Conservation (phyloP, 2,113 vertebrate species). For the Azemiops feae region DNA sequence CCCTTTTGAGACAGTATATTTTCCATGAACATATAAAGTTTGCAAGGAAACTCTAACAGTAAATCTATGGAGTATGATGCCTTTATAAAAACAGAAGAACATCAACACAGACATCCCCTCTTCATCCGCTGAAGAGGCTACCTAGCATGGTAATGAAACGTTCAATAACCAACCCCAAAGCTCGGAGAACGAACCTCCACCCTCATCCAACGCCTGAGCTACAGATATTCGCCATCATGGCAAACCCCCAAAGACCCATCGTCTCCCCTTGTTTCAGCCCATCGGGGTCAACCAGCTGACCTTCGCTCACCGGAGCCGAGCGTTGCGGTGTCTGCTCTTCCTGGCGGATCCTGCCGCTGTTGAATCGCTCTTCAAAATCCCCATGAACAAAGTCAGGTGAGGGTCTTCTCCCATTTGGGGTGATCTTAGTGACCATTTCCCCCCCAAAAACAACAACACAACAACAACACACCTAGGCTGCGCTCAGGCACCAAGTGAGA, state of each 20-base stretch:
- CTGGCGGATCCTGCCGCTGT: conserved; percentile 79
- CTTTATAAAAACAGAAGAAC: too few species aligned
- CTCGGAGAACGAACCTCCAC: too few species aligned
- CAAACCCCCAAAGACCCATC: neutral
- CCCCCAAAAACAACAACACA: neutral
- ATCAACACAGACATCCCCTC: too few species aligned
- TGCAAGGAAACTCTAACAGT: neutral
- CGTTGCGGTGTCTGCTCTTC: conserved; percentile 86
- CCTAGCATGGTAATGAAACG: too few species aligned
- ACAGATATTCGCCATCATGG: too few species aligned
- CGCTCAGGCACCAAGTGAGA: neutral
- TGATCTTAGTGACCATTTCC: neutral
- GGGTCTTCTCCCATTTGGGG: conserved; percentile 24
- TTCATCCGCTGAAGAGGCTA: too few species aligned
- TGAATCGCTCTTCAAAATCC: conserved; percentile 82
- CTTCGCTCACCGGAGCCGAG: conserved; percentile 83
- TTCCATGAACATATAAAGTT: neutral
- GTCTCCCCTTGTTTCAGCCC: conserved; percentile 65
- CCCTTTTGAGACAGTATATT: neutral
- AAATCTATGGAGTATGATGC: neutral
- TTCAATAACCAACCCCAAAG: too few species aligned
- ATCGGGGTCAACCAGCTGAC: conserved; percentile 81
- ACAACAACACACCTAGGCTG: neutral
- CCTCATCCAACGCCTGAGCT: too few species aligned
- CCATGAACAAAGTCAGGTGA: conserved; percentile 83